Evolutionary conservation across 2,113 vertebrate species (phyloP).

Genomic region (Psilopogon haemacephalus): DNA sequence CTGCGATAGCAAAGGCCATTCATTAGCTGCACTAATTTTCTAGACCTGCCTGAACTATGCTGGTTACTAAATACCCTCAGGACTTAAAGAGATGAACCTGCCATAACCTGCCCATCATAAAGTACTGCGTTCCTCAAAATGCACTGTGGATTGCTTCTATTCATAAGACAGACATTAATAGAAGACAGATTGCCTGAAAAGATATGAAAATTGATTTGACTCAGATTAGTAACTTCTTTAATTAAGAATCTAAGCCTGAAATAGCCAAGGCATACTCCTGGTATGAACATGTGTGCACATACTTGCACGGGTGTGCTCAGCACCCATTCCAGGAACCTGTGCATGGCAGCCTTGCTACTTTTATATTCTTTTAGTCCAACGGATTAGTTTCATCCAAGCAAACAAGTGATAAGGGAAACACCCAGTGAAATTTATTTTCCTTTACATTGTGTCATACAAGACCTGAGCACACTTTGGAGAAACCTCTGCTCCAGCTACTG

Average conservation of each 20-base stretch:
- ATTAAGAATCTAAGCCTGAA: not conserved
- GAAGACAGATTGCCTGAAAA: not conserved
- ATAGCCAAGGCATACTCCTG: not conserved
- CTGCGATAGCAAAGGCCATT: not conserved
- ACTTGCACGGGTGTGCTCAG: not conserved
- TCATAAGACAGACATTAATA: not conserved
- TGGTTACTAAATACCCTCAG: slow-evolving; percentile 2
- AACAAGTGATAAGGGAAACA: not conserved
- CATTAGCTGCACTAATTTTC: not conserved
- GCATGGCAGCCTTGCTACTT: not conserved
- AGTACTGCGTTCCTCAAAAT: not conserved
- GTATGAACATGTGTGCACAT: not conserved
- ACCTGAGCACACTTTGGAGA: not conserved
- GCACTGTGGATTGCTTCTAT: not conserved
- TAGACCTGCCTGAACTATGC: not conserved
- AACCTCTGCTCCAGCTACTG: not conserved
- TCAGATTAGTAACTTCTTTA: not conserved
- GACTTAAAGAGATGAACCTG: slow-evolving; percentile 1
- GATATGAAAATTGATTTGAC: not conserved
- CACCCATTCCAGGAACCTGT: not conserved
- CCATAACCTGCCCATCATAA: not conserved
- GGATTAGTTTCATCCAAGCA: not conserved
- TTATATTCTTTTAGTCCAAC: not conserved
- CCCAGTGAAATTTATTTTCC: not conserved
- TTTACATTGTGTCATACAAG: not conserved